A percentile compares a stretch with the other conserved stretches of the same genome.
phyloP scores from a whole-genome alignment of 2,888 invertebrate genomes.

The Ametastegia equiseti region DNA sequence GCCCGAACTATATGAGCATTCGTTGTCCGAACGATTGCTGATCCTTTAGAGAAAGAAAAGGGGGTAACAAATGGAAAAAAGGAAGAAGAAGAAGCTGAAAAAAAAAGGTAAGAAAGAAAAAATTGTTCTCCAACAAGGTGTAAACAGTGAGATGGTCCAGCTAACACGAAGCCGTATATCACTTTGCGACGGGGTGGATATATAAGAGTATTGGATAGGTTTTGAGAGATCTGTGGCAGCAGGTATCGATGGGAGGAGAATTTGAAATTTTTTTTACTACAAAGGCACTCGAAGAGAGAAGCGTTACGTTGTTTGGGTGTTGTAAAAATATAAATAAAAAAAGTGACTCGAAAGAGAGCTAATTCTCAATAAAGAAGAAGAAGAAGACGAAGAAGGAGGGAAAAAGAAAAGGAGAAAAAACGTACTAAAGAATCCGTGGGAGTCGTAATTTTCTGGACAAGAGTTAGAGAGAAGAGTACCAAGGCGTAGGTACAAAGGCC shows the following conservation, averaged over 20 bases:
- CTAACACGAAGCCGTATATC: conserved; percentile 33
- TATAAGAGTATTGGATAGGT: conserved; percentile 26
- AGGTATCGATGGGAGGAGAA: conserved; percentile 34
- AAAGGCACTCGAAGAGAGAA: conserved; percentile 13
- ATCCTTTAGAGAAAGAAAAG: neutral
- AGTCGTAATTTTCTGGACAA: conserved; percentile 42
- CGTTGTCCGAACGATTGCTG: neutral
- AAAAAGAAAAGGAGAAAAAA: neutral
- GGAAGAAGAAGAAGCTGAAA: conserved; percentile 48
- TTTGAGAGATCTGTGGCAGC: neutral
- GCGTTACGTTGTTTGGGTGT: conserved; percentile 36
- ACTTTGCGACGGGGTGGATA: conserved; percentile 27
- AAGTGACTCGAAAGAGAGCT: conserved; percentile 22
- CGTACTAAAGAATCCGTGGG: conserved; percentile 23
- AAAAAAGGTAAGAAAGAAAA: neutral
- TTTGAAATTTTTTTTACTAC: conserved; percentile 40
- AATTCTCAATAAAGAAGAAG: conserved; percentile 13
- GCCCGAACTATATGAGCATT: neutral
- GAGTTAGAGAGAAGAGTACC: conserved; percentile 11
- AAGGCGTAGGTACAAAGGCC: conserved; percentile 61
- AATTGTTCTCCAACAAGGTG: conserved; percentile 42
- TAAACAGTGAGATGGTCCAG: conserved; percentile 41
- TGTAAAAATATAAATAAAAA: conserved; percentile 37
- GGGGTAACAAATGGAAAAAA: neutral
- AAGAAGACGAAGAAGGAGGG: neutral